These are phyloP conservation scores for Embiotoca jacksoni DNA, from an alignment of 2,113 vertebrate species.

Conservation along the genomic window DNA sequence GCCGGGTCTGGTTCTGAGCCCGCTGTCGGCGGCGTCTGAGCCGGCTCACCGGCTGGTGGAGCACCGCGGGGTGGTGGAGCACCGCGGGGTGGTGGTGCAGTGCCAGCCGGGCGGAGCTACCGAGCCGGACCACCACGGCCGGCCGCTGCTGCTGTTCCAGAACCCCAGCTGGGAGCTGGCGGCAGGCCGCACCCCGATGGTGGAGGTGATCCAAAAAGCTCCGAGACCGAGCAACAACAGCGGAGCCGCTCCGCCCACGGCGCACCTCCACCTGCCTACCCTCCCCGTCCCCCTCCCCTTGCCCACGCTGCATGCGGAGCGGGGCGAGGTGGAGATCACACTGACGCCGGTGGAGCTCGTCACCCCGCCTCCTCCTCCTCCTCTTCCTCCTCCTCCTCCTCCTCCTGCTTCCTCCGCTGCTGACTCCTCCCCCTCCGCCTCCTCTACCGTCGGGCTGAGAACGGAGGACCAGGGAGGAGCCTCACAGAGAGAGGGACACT, in stretches of 20 bases:
- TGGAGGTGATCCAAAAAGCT: slow-evolving; percentile 84
- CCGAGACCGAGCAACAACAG: slow-evolving; percentile 60
- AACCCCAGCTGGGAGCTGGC: slow-evolving; percentile 69
- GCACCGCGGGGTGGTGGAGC: slow-evolving; percentile 69
- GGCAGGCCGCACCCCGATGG: slow-evolving; percentile 70
- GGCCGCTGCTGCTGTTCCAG: slow-evolving; percentile 72
- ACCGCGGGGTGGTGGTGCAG: slow-evolving; percentile 70
- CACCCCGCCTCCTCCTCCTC: slow-evolving; percentile 20
- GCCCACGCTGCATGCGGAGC: slow-evolving; percentile 69
- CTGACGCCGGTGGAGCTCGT: slow-evolving; percentile 72
- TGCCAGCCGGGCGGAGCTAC: slow-evolving; percentile 25
- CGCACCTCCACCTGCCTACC: slow-evolving; percentile 13
- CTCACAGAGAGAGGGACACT: slow-evolving; percentile 45
- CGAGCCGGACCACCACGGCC: slow-evolving; percentile 23
- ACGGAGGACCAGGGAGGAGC: slow-evolving; percentile 4
- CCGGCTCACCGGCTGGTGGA: slow-evolving; percentile 43
- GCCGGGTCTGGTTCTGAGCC: slow-evolving; percentile 59
- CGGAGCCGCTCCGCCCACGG: neutral
- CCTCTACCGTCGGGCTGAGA: neutral
- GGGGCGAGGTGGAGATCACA: slow-evolving; percentile 75
- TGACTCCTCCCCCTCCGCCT: slow-evolving; percentile 6
- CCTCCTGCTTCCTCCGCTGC: slow-evolving; percentile 34
- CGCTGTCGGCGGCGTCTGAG: slow-evolving; percentile 51
- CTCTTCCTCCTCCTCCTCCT: slow-evolving; percentile 8
- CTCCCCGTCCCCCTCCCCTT: slow-evolving; percentile 18